phyloP scores from a whole-genome alignment of 2,113 vertebrate species.

The Genyomyrus donnyi region DNA sequence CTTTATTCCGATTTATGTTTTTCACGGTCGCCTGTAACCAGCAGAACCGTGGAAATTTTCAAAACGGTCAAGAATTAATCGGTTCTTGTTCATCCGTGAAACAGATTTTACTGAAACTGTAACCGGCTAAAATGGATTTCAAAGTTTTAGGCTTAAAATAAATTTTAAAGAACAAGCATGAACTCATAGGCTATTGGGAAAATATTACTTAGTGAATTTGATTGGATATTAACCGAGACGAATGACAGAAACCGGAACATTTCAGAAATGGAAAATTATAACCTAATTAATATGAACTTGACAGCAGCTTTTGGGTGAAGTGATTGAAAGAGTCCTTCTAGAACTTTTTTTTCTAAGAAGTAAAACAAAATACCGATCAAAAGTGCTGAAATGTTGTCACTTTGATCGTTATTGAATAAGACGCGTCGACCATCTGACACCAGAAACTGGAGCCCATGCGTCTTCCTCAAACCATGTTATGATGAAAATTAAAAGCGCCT shows the following conservation, averaged over 20 bases:
- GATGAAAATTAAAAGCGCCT: background rate
- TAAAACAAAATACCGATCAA: background rate
- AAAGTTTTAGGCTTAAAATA: background rate
- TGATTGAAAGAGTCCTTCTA: background rate
- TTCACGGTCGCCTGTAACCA: slow-evolving; percentile 58
- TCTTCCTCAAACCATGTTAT: background rate
- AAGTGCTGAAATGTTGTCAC: background rate
- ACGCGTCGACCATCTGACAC: background rate
- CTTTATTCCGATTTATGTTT: slow-evolving; percentile 43
- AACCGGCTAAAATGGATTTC: background rate
- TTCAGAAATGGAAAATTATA: background rate
- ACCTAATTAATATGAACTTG: background rate
- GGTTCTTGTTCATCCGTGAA: slow-evolving; percentile 28
- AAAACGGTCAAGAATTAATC: slow-evolving; percentile 30
- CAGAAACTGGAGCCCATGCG: background rate
- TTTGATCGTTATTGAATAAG: background rate
- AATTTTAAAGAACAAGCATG: background rate
- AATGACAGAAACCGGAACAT: background rate
- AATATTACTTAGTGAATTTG: background rate
- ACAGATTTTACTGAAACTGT: slow-evolving; percentile 26
- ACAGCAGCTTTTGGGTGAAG: background rate
- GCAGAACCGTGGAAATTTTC: slow-evolving; percentile 44
- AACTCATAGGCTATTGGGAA: background rate
- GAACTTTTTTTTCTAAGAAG: background rate
- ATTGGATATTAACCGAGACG: background rate